Conservation (phyloP, 2,113 vertebrate genomes). For the Lepisosteus osseus region DNA sequence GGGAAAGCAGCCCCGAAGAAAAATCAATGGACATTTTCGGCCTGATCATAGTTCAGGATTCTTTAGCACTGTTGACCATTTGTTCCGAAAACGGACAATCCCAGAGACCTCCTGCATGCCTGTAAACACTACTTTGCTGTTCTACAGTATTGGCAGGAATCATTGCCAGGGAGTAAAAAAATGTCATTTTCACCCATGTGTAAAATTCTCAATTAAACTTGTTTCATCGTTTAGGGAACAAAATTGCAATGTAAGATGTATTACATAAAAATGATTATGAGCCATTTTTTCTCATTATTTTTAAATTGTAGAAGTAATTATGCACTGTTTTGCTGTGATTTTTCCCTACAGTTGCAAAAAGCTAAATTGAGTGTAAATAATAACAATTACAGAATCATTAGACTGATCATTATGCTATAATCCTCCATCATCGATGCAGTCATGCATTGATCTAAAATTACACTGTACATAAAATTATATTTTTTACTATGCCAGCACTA, state of each 20-base stretch:
- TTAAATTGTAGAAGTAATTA: slow-evolving; percentile 21
- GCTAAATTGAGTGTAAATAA: slow-evolving; percentile 43
- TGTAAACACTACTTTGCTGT: too few relatives aligned
- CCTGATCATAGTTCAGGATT: too few relatives aligned
- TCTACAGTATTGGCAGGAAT: too few relatives aligned
- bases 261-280: slow-evolving; percentile 11
- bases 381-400: slow-evolving; percentile 74
- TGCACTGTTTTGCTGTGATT: slow-evolving; percentile 22
- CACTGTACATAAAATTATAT: slow-evolving; percentile 43
- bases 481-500: slow-evolving; percentile 46
- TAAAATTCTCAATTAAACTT: slow-evolving; percentile 16
- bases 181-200: slow-evolving; percentile 5
- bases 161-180: too few relatives aligned
- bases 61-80: too few relatives aligned
- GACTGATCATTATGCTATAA: slow-evolving; percentile 71
- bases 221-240: background rate
- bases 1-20: too few relatives aligned
- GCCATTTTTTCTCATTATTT: background rate
- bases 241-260: background rate
- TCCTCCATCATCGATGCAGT: slow-evolving; percentile 67
- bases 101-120: too few relatives aligned
- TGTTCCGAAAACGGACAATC: too few relatives aligned
- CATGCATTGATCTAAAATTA: slow-evolving; percentile 62
- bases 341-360: slow-evolving; percentile 27
- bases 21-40: too few relatives aligned